These are phyloP conservation scores for Delichon dasypus DNA, from an alignment of 2,797 vertebrate species.

Conservation along the genomic window DNA sequence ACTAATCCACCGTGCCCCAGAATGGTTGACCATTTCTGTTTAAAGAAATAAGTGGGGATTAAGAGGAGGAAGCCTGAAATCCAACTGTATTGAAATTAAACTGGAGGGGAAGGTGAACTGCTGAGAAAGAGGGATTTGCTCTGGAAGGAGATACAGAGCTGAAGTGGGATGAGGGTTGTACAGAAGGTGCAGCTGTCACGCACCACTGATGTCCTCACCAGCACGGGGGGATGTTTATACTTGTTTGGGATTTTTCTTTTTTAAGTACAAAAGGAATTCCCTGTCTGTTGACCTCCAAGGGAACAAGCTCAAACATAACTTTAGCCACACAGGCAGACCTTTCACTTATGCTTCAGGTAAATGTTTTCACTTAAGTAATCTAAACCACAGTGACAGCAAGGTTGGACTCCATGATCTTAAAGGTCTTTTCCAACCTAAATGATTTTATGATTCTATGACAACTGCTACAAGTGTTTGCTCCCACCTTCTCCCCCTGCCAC, in stretches of 20 bases:
- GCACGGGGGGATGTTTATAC: rapidly evolving
- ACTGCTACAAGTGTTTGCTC: neutral
- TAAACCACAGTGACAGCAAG: neutral
- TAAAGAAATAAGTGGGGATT: slow-evolving; percentile 38
- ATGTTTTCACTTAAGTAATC: neutral
- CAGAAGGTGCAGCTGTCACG: neutral
- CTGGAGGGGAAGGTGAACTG: neutral
- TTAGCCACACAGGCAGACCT: neutral
- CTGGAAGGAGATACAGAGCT: neutral
- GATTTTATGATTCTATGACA: neutral
- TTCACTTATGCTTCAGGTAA: neutral
- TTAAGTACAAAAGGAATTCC: neutral
- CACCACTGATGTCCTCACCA: neutral
- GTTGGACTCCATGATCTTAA: neutral
- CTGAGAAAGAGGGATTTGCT: slow-evolving; percentile 3
- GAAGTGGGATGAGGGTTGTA: neutral
- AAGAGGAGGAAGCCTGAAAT: slow-evolving; percentile 23
- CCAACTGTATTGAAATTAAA: slow-evolving; percentile 34
- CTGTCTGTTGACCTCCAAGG: neutral
- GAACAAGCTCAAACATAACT: neutral
- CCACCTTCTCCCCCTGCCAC: neutral
- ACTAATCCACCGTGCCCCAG: neutral
- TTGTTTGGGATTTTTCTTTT: neutral
- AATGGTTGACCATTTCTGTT: neutral
- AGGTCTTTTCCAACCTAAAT: neutral